Base-by-base conservation (phyloP, 2,113 vertebrate genomes). In the Takifugu bimaculatus region DNA sequence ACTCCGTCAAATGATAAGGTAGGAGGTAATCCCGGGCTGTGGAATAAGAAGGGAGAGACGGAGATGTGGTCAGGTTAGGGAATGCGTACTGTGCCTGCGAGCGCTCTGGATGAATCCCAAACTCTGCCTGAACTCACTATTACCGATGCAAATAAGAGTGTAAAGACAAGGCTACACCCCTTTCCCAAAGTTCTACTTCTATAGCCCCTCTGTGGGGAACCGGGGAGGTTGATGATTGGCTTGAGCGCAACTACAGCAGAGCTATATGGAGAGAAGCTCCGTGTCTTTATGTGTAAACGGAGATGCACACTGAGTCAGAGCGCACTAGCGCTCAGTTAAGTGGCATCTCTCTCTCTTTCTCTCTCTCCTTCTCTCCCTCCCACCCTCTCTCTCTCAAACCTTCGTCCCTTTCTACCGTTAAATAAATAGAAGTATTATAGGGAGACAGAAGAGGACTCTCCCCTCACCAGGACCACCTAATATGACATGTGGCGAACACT, bases 21-120 rank as follows among this genome's bases (percentile, higher is more conserved):
- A 4, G 61, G 57, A 26, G 58, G 78, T 84, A 88, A 88, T 90
- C 89, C 85, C 55, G 28, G 48, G 74, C 85, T 85, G 82, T 49
- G 65, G 70, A 45, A 68, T 11, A 11, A 51, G 26, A 26, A 68
- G 68, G 70, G 54, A 71, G 4, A 64, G 51, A 43, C n/a, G 48
- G 49, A 80, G 59, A 54, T 57, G 70, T 66, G 64, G 67, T 61
- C 44, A 54, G 66, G 57, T 63, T 79, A 67, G 42, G 62, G 62
- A 67, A 39, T 26, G 60, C 15, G 35, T 7, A 54, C 26, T 1
- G 48, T 44, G 20, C 35, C 35, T 47, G 42, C 48, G 54, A 50
- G 74, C 83, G 72, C 76, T 63, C 73, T 67, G 56, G 57, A 68
- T 58, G 48, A 70, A 68, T 53, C 60, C 68, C 27, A 39, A 52